These are phyloP conservation scores for Leptosomus discolor DNA, from an alignment of 2,113 vertebrate species.

Conservation along the genomic window DNA sequence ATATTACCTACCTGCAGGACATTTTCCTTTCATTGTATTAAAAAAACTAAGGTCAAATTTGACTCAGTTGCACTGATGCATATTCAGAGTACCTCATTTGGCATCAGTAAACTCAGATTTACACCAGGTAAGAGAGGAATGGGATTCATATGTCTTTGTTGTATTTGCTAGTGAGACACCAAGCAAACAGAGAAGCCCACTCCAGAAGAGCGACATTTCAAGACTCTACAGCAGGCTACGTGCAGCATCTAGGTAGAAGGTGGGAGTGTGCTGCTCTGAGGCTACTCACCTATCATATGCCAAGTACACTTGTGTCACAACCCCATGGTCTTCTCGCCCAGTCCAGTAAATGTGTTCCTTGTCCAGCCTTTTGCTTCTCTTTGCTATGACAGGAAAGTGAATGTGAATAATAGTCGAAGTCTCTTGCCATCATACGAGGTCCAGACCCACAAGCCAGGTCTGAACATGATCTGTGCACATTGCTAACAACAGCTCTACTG, in stretches of 20 bases:
- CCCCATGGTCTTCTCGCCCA: neutral
- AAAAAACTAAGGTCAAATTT: neutral
- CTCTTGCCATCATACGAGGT: neutral
- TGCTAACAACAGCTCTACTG: neutral
- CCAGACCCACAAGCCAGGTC: neutral
- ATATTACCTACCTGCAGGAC: neutral
- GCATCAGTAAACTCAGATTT: neutral
- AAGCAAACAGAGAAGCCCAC: neutral
- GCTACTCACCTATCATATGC: neutral
- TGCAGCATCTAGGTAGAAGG: neutral
- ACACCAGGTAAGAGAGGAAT: neutral
- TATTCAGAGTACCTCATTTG: neutral
- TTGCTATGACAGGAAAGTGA: neutral
- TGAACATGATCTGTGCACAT: neutral
- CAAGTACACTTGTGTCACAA: neutral
- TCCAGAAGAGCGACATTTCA: neutral
- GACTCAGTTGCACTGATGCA: neutral
- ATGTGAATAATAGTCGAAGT: neutral
- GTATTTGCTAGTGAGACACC: neutral
- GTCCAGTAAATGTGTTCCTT: neutral
- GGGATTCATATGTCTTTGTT: neutral
- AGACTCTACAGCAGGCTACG: neutral
- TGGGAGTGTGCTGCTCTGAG: neutral
- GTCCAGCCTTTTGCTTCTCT: neutral
- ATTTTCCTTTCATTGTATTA: neutral